Evolutionary conservation across 2,113 vertebrate genomes (phyloP).

Genomic region (Puma concolor): DNA sequence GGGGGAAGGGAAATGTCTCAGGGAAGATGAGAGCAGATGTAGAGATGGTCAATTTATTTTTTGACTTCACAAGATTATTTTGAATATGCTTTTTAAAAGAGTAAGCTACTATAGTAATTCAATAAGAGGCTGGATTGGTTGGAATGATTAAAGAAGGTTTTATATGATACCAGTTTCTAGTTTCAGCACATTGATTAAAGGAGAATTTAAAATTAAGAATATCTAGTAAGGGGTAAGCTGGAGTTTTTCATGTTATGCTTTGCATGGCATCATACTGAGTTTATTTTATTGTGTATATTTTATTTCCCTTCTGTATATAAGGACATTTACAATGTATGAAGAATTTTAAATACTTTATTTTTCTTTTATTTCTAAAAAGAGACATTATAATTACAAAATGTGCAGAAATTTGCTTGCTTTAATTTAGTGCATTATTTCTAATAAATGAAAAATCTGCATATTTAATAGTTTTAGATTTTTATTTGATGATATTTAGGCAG

Average conservation of each 20-base stretch:
- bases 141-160: constrained; percentile 35
- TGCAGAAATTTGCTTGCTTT: neutral
- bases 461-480: neutral
- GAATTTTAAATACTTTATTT: neutral
- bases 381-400: neutral
- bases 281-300: neutral
- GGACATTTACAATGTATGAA: neutral
- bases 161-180: constrained; percentile 20
- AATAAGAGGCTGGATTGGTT: constrained; percentile 8
- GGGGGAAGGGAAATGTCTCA: constrained; percentile 50
- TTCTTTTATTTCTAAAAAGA: constrained; percentile 10
- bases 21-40: constrained; percentile 27
- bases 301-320: neutral
- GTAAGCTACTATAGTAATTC: constrained; percentile 54
- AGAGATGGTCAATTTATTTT: constrained; percentile 13
- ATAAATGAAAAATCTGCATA: neutral
- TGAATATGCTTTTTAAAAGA: constrained; percentile 32
- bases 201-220: constrained; percentile 58
- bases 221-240: neutral
- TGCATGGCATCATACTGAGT: neutral
- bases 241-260: constrained; percentile 26
- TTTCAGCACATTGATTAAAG: constrained; percentile 44
- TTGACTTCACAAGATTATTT: constrained; percentile 51
- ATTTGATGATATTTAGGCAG: neutral
- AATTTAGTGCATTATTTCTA: neutral